These are phyloP conservation scores for Nasonia giraulti DNA, from an alignment of 1,140 invertebrate genomes.

Conservation along the genomic window DNA sequence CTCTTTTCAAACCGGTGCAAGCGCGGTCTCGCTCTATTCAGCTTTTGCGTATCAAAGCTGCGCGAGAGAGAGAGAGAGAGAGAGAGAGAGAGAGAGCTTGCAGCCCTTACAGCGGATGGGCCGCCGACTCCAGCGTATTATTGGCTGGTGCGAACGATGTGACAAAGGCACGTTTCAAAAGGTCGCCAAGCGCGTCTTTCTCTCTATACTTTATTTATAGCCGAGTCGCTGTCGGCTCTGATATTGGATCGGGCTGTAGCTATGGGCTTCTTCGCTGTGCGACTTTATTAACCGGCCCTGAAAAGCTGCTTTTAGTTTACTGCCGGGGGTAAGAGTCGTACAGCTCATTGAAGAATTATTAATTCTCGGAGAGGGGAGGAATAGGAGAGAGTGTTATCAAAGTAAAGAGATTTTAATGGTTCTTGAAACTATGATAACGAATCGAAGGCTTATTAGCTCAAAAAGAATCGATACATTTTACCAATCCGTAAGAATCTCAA, in stretches of 20 bases:
- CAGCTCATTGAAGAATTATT: too few species aligned
- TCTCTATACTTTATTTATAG: constrained; percentile 13
- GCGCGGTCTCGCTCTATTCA: background rate
- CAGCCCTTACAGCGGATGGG: background rate
- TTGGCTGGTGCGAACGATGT: constrained; percentile 2
- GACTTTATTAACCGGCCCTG: background rate
- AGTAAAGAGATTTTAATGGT: too few species aligned
- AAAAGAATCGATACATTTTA: too few species aligned
- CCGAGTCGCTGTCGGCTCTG: background rate
- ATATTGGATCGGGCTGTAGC: constrained; percentile 9
- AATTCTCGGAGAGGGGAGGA: too few species aligned
- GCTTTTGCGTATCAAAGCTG: background rate
- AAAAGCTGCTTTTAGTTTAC: background rate
- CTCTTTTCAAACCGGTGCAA: background rate
- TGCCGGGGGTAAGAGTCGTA: too few species aligned
- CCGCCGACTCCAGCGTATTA: background rate
- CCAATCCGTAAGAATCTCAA: too few species aligned
- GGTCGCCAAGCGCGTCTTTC: background rate
- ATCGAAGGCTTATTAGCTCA: too few species aligned
- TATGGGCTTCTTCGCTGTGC: background rate
- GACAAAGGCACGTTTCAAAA: background rate
- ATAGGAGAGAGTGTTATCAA: too few species aligned
- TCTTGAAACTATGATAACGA: too few species aligned
- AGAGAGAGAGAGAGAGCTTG: background rate
- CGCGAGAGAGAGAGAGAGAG: background rate